phyloP scores from a whole-genome alignment of 2,797 vertebrate species.

The Oceanodroma leucorhoa region DNA sequence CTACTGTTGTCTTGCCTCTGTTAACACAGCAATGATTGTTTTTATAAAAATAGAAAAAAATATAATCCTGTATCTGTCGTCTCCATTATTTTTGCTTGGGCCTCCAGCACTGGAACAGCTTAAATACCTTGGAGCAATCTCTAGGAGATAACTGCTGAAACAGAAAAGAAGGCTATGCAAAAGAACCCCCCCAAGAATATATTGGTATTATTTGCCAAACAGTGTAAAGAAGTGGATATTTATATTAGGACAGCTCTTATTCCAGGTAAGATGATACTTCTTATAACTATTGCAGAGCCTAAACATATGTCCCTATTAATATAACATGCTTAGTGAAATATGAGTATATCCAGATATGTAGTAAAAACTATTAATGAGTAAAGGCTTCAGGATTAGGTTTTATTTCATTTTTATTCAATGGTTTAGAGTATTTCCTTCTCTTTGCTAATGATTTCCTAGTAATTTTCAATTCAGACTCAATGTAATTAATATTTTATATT shows the following conservation, averaged over 20 bases:
- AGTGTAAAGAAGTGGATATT: slow-evolving; percentile 78
- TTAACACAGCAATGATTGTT: background rate
- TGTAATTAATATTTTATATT: background rate
- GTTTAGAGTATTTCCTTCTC: background rate
- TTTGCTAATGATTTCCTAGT: background rate
- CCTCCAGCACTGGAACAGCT: slow-evolving; percentile 80
- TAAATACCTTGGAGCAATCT: slow-evolving; percentile 78
- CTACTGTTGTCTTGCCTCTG: background rate
- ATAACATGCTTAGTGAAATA: background rate
- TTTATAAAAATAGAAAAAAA: background rate
- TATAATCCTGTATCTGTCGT: background rate
- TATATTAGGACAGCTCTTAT: slow-evolving; percentile 77
- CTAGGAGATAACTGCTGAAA: slow-evolving; percentile 76
- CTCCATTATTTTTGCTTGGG: slow-evolving; percentile 30
- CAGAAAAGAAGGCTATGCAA: slow-evolving; percentile 80
- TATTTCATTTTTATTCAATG: background rate
- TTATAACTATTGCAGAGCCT: background rate
- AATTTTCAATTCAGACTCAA: background rate
- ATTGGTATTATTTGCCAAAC: slow-evolving; percentile 76
- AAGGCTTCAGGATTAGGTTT: background rate
- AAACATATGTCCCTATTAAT: background rate
- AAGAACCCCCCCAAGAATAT: slow-evolving; percentile 82
- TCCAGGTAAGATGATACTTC: slow-evolving; percentile 60
- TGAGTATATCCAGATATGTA: background rate
- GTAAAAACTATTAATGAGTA: background rate